Evolutionary conservation across 2,888 invertebrate species (phyloP).

Genomic region (Caenorhabditis auriculariae): DNA sequence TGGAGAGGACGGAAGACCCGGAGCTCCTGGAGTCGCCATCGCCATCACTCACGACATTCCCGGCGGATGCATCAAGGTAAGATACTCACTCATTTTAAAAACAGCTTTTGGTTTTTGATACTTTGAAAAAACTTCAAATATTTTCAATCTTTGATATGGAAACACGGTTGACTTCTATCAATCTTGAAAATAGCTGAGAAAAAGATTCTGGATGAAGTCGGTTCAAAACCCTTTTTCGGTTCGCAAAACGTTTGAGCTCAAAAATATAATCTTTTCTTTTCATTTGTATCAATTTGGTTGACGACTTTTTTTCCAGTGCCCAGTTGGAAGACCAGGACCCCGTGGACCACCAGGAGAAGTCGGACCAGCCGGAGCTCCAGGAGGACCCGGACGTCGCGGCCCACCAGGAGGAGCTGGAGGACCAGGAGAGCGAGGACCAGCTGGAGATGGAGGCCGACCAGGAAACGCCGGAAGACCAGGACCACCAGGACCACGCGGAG

Average conservation of each 20-base stretch:
- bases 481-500: constrained; percentile 36
- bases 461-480: constrained; percentile 33
- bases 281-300: background rate
- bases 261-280: background rate
- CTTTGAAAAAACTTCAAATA: background rate
- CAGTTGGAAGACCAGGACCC: constrained; percentile 37
- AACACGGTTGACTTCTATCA: background rate
- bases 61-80: constrained; percentile 37
- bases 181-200: background rate
- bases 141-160: too few relatives aligned
- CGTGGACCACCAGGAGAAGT: constrained; percentile 33
- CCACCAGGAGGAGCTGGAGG: constrained; percentile 34
- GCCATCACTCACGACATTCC: constrained; percentile 37
- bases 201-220: too few relatives aligned
- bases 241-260: background rate
- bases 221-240: too few relatives aligned
- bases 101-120: background rate
- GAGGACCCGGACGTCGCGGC: constrained; percentile 29
- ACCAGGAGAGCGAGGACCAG: constrained; percentile 25
- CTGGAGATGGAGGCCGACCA: constrained; percentile 30
- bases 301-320: constrained; percentile 16
- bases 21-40: constrained; percentile 32
- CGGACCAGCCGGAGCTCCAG: constrained; percentile 32
- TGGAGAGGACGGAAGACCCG: constrained; percentile 39
- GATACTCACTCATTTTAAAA: too few relatives aligned